These are phyloP conservation scores for Lycocerus yunnanus DNA, from an alignment of 2,888 invertebrate species.

Conservation along the genomic window DNA sequence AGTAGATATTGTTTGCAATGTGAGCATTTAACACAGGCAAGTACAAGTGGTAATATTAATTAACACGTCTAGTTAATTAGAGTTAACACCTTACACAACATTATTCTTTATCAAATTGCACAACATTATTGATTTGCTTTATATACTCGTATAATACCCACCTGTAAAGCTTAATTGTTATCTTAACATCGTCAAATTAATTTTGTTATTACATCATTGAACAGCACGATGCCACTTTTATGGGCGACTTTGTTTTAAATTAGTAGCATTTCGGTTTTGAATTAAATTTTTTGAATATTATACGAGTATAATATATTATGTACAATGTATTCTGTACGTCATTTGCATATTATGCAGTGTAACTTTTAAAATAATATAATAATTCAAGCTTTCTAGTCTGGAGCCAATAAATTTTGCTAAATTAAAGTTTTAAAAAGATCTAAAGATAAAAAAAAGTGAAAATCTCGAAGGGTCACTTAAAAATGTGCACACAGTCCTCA, in stretches of 20 bases:
- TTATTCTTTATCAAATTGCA: constrained; percentile 16
- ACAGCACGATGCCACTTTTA: constrained; percentile 2
- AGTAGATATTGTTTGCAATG: not conserved
- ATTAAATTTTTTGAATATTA: not conserved
- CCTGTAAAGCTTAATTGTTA: constrained; percentile 12
- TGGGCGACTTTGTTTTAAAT: not conserved
- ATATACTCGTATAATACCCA: constrained; percentile 10
- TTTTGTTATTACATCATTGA: constrained; percentile 12
- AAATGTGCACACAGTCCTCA: no score
- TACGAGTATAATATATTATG: no score
- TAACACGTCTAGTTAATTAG: constrained; percentile 12
- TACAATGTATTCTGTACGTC: no score
- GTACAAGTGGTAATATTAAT: not conserved
- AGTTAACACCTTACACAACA: constrained; percentile 1
- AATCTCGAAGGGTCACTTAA: no score
- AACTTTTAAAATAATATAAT: no score
- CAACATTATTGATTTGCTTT: constrained; percentile 6
- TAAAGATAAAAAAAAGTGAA: no score
- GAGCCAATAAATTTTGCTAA: no score
- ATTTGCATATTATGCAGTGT: no score
- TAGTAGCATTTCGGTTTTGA: not conserved
- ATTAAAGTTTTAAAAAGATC: no score
- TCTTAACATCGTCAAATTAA: constrained; percentile 6
- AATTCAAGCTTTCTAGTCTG: no score
- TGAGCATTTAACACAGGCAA: not conserved